phyloP scores from a whole-genome alignment of 2,888 invertebrate species.

The Acronicta alni region DNA sequence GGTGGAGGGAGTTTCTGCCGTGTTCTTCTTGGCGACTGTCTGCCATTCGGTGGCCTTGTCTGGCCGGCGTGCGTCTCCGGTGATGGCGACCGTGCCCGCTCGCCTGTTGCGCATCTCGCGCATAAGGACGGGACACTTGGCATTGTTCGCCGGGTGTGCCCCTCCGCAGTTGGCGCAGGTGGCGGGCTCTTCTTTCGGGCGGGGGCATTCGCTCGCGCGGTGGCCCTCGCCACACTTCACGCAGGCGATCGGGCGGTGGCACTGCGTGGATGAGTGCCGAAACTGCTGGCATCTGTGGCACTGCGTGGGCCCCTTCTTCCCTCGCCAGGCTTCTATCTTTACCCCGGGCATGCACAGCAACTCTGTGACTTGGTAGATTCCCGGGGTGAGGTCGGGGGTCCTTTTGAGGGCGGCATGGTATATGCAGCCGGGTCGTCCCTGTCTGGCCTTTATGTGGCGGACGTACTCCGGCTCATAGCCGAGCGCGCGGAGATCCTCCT shows the following conservation, averaged over 20 bases:
- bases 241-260: conserved; percentile 24
- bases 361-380: neutral
- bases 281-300: conserved; percentile 48
- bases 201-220: too few relatives aligned
- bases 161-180: conserved; percentile 38
- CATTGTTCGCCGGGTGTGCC: conserved; percentile 29
- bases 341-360: conserved; percentile 24
- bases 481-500: conserved; percentile 1
- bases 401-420: conserved; percentile 6
- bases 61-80: neutral
- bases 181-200: conserved; percentile 10
- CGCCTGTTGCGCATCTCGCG: conserved; percentile 18
- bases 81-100: conserved; percentile 8
- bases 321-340: conserved; percentile 33
- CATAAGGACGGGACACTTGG: conserved; percentile 1
- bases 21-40: neutral
- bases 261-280: conserved; percentile 29
- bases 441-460: neutral
- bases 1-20: too few relatives aligned
- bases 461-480: conserved; percentile 10
- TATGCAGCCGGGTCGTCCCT: neutral
- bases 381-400: neutral
- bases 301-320: conserved; percentile 24
- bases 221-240: conserved; percentile 34
- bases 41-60: neutral